These are phyloP conservation scores for Dreissena rostriformis DNA, from an alignment of 1,140 invertebrate genomes.

Conservation along the genomic window DNA sequence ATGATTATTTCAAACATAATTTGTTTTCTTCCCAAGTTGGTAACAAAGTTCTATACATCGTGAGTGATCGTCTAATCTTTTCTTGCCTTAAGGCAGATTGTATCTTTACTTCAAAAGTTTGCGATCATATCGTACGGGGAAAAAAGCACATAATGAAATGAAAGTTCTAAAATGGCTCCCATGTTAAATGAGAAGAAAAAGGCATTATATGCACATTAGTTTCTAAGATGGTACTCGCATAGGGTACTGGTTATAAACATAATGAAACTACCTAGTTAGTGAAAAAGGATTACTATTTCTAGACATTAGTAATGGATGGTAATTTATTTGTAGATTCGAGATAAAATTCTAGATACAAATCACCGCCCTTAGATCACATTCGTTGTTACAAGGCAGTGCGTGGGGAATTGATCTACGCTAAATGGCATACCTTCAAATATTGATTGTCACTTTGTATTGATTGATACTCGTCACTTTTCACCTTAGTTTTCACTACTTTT, in stretches of 20 bases:
- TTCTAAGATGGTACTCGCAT: no score
- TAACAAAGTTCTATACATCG: slow-evolving; percentile 1
- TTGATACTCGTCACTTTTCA: background rate
- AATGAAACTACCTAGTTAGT: slow-evolving; percentile 12
- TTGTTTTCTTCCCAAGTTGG: background rate
- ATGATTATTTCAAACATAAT: background rate
- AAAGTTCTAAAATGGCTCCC: slow-evolving; percentile 5
- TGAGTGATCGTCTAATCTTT: slow-evolving; percentile 6
- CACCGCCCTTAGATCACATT: background rate
- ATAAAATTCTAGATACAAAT: slow-evolving; percentile 4
- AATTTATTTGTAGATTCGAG: slow-evolving; percentile 44
- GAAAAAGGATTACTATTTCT: slow-evolving; percentile 47
- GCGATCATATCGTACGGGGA: slow-evolving; percentile 1
- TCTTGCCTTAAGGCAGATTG: slow-evolving; percentile 25
- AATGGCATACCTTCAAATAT: no score
- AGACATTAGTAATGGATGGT: slow-evolving; percentile 40
- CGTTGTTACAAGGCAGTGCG: background rate
- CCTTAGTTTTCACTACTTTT: no score
- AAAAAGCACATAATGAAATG: slow-evolving; percentile 21
- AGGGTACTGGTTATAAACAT: background rate
- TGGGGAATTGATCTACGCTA: background rate
- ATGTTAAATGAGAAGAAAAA: no score
- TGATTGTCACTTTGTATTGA: background rate
- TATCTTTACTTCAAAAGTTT: slow-evolving; percentile 27
- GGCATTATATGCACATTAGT: no score